Percentiles rank a stretch among this genome's conserved stretches.
Evolutionary conservation across 2,888 invertebrate genomes (phyloP).

Genomic region (Heliconius sara): DNA sequence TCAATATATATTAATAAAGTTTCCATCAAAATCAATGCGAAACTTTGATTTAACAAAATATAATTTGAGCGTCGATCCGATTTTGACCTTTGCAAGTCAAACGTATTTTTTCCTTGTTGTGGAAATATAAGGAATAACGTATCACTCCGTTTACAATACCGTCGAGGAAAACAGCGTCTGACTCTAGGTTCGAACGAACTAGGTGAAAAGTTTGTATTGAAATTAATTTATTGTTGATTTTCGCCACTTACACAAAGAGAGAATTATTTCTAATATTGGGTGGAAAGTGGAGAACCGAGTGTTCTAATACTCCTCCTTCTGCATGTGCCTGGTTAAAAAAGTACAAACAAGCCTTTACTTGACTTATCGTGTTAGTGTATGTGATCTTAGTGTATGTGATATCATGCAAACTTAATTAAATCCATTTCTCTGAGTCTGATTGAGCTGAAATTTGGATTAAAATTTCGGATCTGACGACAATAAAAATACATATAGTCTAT

Average conservation of each 20-base stretch:
- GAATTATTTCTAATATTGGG: neutral
- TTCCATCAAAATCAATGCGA: conserved; percentile 2
- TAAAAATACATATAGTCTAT: too few relatives aligned
- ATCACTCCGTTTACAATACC: neutral
- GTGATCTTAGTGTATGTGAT: too few relatives aligned
- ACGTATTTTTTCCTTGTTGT: neutral
- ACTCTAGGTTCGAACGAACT: neutral
- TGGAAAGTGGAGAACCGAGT: neutral
- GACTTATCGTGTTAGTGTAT: too few relatives aligned
- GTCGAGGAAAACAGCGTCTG: neutral
- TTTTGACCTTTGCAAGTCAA: neutral
- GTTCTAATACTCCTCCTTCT: neutral
- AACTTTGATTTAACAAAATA: conserved; percentile 15
- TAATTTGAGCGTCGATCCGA: neutral
- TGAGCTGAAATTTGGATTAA: too few relatives aligned
- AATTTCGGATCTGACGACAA: too few relatives aligned
- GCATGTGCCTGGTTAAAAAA: too few relatives aligned
- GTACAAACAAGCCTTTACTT: too few relatives aligned
- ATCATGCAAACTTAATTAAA: too few relatives aligned
- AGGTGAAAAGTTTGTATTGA: neutral
- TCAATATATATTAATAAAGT: conserved; percentile 28
- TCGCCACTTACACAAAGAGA: too few relatives aligned
- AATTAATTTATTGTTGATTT: too few relatives aligned
- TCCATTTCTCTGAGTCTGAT: too few relatives aligned
- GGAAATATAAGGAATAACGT: neutral